Conservation (phyloP, 92 coral and sea anemone genomes). For the Anthopleura xanthogrammica region DNA sequence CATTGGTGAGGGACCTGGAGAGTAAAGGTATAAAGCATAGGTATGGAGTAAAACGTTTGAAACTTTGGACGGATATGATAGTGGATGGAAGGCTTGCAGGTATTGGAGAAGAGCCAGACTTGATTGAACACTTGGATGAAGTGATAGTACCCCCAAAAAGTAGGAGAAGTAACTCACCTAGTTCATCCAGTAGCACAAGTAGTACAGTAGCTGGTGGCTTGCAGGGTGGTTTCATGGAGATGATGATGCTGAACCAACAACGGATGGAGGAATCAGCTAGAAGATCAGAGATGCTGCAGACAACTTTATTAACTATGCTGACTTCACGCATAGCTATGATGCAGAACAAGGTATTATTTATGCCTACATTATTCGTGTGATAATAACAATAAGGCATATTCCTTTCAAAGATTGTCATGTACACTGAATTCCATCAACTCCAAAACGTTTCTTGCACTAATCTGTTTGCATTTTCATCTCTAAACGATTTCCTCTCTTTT, state of each 20-base stretch:
- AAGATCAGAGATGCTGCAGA: not conserved
- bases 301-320: not conserved
- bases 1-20: constrained; percentile 33
- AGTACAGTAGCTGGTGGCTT: not conserved
- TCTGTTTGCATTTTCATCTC: too few relatives aligned
- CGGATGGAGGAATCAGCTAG: not conserved
- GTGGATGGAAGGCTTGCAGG: constrained; percentile 49
- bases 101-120: constrained; percentile 44
- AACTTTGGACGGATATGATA: constrained; percentile 58
- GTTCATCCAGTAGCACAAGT: constrained; percentile 2
- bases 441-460: too few relatives aligned
- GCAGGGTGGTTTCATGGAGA: not conserved
- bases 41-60: constrained; percentile 47
- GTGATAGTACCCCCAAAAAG: not conserved
- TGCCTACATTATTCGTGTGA: too few relatives aligned
- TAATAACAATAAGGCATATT: too few relatives aligned
- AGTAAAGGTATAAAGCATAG: constrained; percentile 38
- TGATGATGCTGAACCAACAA: not conserved
- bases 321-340: constrained; percentile 6
- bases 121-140: constrained; percentile 26
- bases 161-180: not conserved
- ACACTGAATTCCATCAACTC: too few relatives aligned
- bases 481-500: too few relatives aligned
- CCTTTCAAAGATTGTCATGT: too few relatives aligned
- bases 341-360: too few relatives aligned